Base-by-base conservation (phyloP, 2,113 vertebrate genomes). In the Lophius piscatorius region DNA sequence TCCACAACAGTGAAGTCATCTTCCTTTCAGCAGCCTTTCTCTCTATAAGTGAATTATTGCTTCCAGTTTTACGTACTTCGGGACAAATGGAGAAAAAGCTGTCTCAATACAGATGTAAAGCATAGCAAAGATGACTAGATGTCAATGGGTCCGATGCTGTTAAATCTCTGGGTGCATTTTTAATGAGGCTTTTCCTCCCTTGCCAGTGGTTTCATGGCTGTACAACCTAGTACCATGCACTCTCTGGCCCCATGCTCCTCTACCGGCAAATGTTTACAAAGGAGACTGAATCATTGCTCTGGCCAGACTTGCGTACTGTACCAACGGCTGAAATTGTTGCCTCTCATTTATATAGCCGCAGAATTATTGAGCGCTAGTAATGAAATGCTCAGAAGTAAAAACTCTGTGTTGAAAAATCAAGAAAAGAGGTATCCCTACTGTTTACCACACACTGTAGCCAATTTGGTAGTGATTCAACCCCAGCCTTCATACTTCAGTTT, bases 211-310 rank as follows among this genome's bases (percentile, higher is more conserved):
- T 74, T 77, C 67, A 63, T 68, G 69, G 68, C 68, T 63, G 79
- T 83, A 81, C 88, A 64, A 80, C 77, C 86, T 87, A 78, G 91
- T 91, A 91, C 90, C 81, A 60, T 33, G 58, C 83, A 56, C 81
- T 63, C 31, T 8, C 78, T 73, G 68, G 68, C 74, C 78, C 63
- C 11, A 34, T 54, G 40, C 63, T 73, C 39, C 34, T 18, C 46
- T 71, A 38, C n/a, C 34, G 70, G 74, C 35, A 56, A 58, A 67
- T 83, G 70, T 90, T 86, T 84, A 87, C 60, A 74, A 74, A 77
- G 51, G 34, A 81, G 73, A 49, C 31, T 66, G 54, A 62, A 76
- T 70, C n/a, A 23, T 65, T 70, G 61, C 45, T 76, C 50, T 55
- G 60, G 50, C 71, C 26, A 36, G 33, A 31, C 38, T 54, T 21